A percentile compares a stretch with the other conserved stretches of the same genome.
These are phyloP conservation scores for Drosophila hydei DNA, from an alignment of 1,140 invertebrate genomes.

Conservation along the genomic window DNA sequence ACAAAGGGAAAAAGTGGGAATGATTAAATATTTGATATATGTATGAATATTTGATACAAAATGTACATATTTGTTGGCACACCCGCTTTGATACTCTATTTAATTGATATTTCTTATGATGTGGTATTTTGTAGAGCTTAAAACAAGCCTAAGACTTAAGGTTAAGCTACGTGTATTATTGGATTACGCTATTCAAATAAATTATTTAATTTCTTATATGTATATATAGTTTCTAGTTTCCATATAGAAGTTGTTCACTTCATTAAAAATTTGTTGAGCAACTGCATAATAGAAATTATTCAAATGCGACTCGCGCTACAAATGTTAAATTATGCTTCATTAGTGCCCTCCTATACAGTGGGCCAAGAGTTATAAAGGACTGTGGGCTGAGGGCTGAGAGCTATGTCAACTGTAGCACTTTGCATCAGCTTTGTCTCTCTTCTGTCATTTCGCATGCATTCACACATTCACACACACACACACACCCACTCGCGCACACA, in stretches of 20 bases:
- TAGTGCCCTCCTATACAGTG: conserved; percentile 61
- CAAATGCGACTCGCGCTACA: conserved; percentile 56
- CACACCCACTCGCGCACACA: conserved; percentile 31
- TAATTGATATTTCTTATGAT: conserved; percentile 26
- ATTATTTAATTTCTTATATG: background rate
- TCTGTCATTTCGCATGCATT: conserved; percentile 63
- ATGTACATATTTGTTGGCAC: conserved; percentile 82
- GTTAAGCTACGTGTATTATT: conserved; percentile 13
- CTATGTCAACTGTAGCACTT: conserved; percentile 47
- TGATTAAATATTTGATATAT: conserved; percentile 24
- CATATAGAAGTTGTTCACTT: conserved; percentile 33
- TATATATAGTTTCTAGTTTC: background rate
- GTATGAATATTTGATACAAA: conserved; percentile 53
- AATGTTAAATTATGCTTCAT: conserved; percentile 81
- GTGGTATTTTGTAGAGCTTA: conserved; percentile 61
- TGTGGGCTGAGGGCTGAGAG: background rate
- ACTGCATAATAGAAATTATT: conserved; percentile 71
- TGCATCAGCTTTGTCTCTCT: conserved; percentile 48
- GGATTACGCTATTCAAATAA: background rate
- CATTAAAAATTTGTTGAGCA: conserved; percentile 69
- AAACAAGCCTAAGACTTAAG: conserved; percentile 34
- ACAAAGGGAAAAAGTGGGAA: background rate
- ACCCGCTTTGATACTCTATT: conserved; percentile 76
- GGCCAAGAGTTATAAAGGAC: conserved; percentile 4
- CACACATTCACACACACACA: conserved; percentile 32